Evolutionary conservation across 2,113 vertebrate species (phyloP).

Genomic region (Dipodomys ordii): DNA sequence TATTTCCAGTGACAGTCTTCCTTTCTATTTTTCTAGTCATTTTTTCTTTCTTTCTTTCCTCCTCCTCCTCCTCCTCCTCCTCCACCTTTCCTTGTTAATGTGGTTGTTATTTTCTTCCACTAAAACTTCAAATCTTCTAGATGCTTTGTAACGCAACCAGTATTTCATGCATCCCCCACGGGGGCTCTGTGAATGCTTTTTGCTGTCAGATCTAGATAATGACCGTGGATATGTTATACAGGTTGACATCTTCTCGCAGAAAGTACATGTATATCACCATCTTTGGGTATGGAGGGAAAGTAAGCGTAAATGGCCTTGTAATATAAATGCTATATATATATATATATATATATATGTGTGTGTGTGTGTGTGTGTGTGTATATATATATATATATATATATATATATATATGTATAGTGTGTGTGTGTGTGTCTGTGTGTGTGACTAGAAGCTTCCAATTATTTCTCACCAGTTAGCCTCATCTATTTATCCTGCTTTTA

Average conservation of each 20-base stretch:
- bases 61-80: no score
- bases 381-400: no score
- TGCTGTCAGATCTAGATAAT: slow-evolving; percentile 36
- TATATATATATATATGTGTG: no score
- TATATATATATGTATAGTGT: no score
- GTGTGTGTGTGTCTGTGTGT: neutral
- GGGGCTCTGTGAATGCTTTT: neutral
- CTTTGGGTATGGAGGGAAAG: neutral
- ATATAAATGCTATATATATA: neutral
- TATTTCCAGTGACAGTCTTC: slow-evolving; percentile 15
- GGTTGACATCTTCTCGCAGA: neutral
- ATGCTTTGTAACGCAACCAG: slow-evolving; percentile 28
- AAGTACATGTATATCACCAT: neutral
- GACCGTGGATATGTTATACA: neutral
- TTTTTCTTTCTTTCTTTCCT: no score
- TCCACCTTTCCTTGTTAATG: neutral
- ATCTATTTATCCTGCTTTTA: slow-evolving; percentile 62
- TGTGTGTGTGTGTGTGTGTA: no score
- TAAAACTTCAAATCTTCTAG: slow-evolving; percentile 23
- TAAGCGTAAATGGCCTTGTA: neutral
- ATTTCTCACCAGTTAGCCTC: slow-evolving; percentile 5
- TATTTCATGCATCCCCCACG: neutral
- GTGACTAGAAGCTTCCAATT: slow-evolving; percentile 27
- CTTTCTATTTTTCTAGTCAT: neutral
- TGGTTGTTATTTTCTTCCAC: neutral